Evolutionary conservation across 2,888 invertebrate genomes (phyloP).

Genomic region (Drosophila subsilvestris): DNA sequence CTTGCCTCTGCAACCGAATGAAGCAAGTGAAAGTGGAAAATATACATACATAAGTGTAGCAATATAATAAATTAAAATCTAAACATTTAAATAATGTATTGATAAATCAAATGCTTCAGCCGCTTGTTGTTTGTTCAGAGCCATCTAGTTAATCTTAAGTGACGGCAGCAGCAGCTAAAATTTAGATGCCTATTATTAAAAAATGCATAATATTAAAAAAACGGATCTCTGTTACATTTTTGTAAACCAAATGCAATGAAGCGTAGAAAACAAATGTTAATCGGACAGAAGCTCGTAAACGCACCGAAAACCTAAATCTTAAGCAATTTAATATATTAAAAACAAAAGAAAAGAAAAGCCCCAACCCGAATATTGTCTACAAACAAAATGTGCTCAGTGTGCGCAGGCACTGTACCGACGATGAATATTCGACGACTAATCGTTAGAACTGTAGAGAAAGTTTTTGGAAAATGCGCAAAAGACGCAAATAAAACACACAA

Average conservation of each 20-base stretch:
- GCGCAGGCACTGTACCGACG: slow-evolving; percentile 7
- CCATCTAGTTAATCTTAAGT: slow-evolving; percentile 48
- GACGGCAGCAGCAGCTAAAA: slow-evolving; percentile 32
- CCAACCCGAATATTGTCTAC: slow-evolving; percentile 16
- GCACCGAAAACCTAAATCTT: slow-evolving; percentile 56
- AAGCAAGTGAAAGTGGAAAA: slow-evolving; percentile 27
- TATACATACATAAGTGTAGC: slow-evolving; percentile 43
- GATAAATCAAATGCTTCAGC: slow-evolving; percentile 59
- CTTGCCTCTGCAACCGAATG: slow-evolving; percentile 63
- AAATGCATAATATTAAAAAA: slow-evolving; percentile 20
- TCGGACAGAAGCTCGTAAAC: slow-evolving; percentile 46
- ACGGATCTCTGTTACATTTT: slow-evolving; percentile 44
- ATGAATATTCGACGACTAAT: slow-evolving; percentile 52
- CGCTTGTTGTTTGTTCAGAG: slow-evolving; percentile 67
- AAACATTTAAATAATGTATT: slow-evolving; percentile 41
- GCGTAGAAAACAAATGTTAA: slow-evolving; percentile 22
- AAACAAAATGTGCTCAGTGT: slow-evolving; percentile 26
- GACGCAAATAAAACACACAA: slow-evolving; percentile 32
- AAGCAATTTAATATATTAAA: slow-evolving; percentile 58
- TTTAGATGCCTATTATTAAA: slow-evolving; percentile 54
- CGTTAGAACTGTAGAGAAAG: slow-evolving; percentile 65
- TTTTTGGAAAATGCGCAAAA: slow-evolving; percentile 65
- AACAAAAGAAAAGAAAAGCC: not conserved
- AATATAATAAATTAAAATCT: slow-evolving; percentile 33
- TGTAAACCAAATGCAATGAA: slow-evolving; percentile 40